phyloP scores from a whole-genome alignment of 2,888 invertebrate species.

The Sminthurinus aureus region DNA sequence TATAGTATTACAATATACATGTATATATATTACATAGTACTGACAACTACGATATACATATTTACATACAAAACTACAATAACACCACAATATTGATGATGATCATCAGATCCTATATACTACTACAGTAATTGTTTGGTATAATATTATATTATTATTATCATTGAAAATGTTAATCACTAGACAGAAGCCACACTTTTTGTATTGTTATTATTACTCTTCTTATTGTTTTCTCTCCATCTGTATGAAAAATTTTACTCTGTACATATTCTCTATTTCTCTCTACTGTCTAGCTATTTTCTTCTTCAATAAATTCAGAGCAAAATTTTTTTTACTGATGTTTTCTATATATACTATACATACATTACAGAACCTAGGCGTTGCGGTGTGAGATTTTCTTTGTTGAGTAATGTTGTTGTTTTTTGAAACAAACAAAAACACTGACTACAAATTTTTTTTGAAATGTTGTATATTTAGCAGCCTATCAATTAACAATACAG shows the following conservation, averaged over 20 bases:
- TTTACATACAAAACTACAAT: background rate
- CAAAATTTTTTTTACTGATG: background rate
- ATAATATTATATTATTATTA: background rate
- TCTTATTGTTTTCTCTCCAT: background rate
- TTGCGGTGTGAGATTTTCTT: no score
- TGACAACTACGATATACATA: background rate
- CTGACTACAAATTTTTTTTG: no score
- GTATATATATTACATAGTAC: background rate
- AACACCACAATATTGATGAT: no score
- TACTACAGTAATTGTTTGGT: background rate
- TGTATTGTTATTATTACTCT: slow-evolving; percentile 6
- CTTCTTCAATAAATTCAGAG: no score
- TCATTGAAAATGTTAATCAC: background rate
- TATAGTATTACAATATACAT: background rate
- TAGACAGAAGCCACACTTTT: slow-evolving; percentile 1
- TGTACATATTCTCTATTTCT: slow-evolving; percentile 7
- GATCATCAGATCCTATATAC: slow-evolving; percentile 11
- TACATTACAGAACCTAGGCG: no score
- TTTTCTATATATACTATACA: background rate
- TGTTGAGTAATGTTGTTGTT: no score
- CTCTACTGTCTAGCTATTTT: no score
- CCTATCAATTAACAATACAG: no score
- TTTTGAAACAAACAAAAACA: no score
- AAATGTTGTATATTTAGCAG: no score
- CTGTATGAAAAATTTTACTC: slow-evolving; percentile 44